A percentile compares a stretch with the other conserved stretches of the same genome.
Evolutionary conservation across 2,888 invertebrate genomes (phyloP).

Genomic region (Mesorhabditis belari): DNA sequence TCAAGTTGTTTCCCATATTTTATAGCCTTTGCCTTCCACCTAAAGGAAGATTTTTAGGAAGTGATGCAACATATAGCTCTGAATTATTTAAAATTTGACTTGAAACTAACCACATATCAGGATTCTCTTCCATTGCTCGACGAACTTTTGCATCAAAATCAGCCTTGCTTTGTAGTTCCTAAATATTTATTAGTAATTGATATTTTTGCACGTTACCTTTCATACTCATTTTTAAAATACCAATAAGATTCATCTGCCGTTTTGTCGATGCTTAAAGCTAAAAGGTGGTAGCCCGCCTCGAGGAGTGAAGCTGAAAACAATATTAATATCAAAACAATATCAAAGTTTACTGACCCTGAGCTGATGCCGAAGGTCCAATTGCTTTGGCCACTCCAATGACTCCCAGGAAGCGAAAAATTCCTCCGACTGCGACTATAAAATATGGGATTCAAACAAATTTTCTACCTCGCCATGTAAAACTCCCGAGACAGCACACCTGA

Average conservation of each 20-base stretch:
- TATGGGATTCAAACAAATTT: constrained; percentile 2
- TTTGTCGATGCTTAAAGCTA: constrained; percentile 31
- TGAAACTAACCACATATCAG: background rate
- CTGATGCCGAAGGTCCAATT: constrained; percentile 11
- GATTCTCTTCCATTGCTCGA: background rate
- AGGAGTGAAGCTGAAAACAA: constrained; percentile 6
- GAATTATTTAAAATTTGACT: no score
- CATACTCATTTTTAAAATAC: constrained; percentile 26
- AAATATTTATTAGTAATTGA: background rate
- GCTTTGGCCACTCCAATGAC: constrained; percentile 33
- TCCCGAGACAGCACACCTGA: background rate
- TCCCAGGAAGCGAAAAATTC: constrained; percentile 35
- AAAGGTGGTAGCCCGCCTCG: constrained; percentile 28
- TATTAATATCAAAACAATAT: background rate
- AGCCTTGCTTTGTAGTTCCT: background rate
- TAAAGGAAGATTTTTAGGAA: no score
- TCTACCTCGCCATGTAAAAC: constrained; percentile 12
- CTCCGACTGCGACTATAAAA: constrained; percentile 37
- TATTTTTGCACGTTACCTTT: constrained; percentile 8
- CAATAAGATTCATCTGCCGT: constrained; percentile 28
- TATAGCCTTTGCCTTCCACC: background rate
- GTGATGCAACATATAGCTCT: no score
- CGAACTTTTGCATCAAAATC: background rate
- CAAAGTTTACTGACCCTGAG: background rate
- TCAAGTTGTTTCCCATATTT: background rate